Base-by-base conservation (phyloP, 2,888 invertebrate genomes). In the Caenorhabditis japonica region DNA sequence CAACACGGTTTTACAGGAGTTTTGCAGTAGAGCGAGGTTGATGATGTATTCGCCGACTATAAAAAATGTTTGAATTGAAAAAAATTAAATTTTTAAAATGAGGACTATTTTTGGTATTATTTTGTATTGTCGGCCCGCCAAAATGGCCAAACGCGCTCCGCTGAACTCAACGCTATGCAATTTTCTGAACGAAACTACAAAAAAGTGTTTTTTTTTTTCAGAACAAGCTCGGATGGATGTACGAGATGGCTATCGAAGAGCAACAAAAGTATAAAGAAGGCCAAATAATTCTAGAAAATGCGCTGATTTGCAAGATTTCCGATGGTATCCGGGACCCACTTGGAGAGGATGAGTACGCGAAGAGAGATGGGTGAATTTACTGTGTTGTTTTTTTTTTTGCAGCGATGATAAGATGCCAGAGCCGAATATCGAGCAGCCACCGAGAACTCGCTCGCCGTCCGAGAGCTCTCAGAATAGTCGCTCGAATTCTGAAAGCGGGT, bases 201-300 rank as follows among this genome's bases (percentile, higher is more conserved):
- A n/a, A n/a, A n/a, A n/a, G n/a, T n/a, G n/a, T n/a, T n/a, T n/a
- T n/a, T n/a, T n/a, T n/a, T n/a, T n/a, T n/a, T 7, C 10, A 30
- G 30, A 10, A 7, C 10, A 30, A 30, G 30, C 30, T 85, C 13
- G 90, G 90, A 43, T 90, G 90, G 99, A 94, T 97, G 88, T 99
- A 99, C 88, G 99, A 99, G 89, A 97, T 94, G 90, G 99, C 99
- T 5, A 95, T 94, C 1, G 97, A 97, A 88, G 97, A 97, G 78
- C 94, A 93, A 85, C 97, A 99, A 88, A 92, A 95, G 13, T 88
- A 88, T 75, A 91, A 90, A 83, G 84, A 85, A 74, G 83, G 84
- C 58, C n/a, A 41, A 19, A 36, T 30, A 10, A 30, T 30, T 10
- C 30, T 30, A 5, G 13, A 39, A 8, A 25, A 12, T 10, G 30